These are phyloP conservation scores for Melieria omissa DNA, from an alignment of 2,888 invertebrate genomes.

Conservation along the genomic window DNA sequence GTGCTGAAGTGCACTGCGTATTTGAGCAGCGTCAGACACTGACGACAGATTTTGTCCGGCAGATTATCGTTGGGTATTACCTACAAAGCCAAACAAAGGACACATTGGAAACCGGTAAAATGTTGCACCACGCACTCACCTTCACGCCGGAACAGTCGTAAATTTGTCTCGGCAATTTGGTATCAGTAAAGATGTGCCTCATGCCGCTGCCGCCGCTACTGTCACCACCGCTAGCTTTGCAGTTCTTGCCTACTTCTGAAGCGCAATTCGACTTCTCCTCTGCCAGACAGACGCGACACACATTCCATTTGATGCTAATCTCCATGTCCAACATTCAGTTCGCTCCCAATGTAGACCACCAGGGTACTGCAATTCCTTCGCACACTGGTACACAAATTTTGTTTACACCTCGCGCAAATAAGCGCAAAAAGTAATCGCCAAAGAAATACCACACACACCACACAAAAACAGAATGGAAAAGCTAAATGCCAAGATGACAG, in stretches of 20 bases:
- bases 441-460: too few relatives aligned
- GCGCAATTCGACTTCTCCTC: constrained; percentile 40
- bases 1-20: constrained; percentile 44
- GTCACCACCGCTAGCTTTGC: background rate
- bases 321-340: constrained; percentile 49
- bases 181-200: constrained; percentile 44
- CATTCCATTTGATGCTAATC: constrained; percentile 60
- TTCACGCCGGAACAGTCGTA: constrained; percentile 49
- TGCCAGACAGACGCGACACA: constrained; percentile 57
- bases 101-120: background rate
- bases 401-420: background rate
- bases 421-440: background rate
- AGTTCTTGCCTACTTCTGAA: constrained; percentile 8
- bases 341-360: background rate
- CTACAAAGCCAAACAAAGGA: constrained; percentile 40
- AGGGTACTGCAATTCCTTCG: background rate
- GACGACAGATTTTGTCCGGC: constrained; percentile 56
- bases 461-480: background rate
- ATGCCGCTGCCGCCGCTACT: constrained; percentile 26
- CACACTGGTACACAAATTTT: background rate
- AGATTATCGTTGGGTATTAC: constrained; percentile 52
- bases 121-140: constrained; percentile 19
- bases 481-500: background rate
- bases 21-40: constrained; percentile 44
- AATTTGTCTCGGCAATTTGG: constrained; percentile 45